These are phyloP conservation scores for Tineola bisselliella DNA, from an alignment of 2,888 invertebrate species.

Conservation along the genomic window DNA sequence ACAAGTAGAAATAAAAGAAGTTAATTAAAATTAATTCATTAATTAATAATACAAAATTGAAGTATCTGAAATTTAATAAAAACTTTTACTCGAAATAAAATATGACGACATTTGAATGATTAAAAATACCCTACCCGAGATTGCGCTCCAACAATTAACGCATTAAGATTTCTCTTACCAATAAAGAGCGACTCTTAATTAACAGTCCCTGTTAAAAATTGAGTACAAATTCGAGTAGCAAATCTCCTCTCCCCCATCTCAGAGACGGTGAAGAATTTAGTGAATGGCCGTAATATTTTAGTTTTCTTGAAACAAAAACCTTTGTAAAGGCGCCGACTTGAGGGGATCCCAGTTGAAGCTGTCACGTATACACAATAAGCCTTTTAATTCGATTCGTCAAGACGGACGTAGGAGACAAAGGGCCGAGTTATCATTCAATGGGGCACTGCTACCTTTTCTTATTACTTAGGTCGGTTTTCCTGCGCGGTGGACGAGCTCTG, in stretches of 20 bases:
- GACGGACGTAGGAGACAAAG: constrained; percentile 64
- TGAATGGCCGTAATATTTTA: constrained; percentile 68
- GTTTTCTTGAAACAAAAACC: constrained; percentile 65
- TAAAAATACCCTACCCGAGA: constrained; percentile 54
- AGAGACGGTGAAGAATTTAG: constrained; percentile 40
- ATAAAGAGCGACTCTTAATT: constrained; percentile 66
- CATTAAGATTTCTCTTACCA: constrained; percentile 62
- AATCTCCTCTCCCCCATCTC: constrained; percentile 35
- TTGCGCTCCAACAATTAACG: constrained; percentile 68
- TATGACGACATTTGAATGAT: constrained; percentile 54
- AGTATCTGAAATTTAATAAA: constrained; percentile 15
- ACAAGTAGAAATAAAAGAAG: constrained; percentile 29
- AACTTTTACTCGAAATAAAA: constrained; percentile 30
- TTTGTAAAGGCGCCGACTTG: constrained; percentile 34
- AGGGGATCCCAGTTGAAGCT: constrained; percentile 39
- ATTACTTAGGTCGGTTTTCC: constrained; percentile 61
- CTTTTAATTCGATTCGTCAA: constrained; percentile 69
- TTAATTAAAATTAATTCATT: background rate
- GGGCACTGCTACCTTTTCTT: constrained; percentile 67
- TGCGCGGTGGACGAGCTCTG: constrained; percentile 35
- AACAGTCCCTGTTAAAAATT: constrained; percentile 65
- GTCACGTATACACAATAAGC: constrained; percentile 69
- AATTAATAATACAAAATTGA: background rate
- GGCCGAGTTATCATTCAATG: constrained; percentile 67
- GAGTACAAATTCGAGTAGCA: constrained; percentile 67